Conservation (phyloP, 2,888 invertebrate species). For the Lymantria monacha region DNA sequence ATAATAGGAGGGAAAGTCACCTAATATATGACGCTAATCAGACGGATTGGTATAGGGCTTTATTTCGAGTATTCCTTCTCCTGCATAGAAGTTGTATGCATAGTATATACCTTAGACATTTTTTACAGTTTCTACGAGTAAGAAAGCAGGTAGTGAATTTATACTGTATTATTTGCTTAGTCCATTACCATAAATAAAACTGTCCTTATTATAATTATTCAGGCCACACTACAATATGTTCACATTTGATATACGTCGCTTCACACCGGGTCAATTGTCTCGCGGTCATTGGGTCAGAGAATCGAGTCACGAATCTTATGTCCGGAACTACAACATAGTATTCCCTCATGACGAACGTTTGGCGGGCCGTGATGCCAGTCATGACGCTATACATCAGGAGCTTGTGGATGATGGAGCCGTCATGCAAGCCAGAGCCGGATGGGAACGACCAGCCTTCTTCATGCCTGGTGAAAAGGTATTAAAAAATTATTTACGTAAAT, state of each 20-base stretch:
- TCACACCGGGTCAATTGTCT: constrained; percentile 87
- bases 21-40: too few relatives aligned
- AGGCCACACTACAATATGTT: constrained; percentile 93
- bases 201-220: constrained; percentile 4
- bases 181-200: too few relatives aligned
- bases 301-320: constrained; percentile 94
- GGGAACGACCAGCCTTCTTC: constrained; percentile 95
- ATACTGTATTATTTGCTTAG: too few relatives aligned
- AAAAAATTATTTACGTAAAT: neutral
- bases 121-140: too few relatives aligned
- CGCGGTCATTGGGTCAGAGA: constrained; percentile 90
- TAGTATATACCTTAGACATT: too few relatives aligned
- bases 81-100: too few relatives aligned
- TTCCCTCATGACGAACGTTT: constrained; percentile 93
- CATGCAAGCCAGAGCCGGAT: constrained; percentile 93
- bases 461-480: constrained; percentile 67
- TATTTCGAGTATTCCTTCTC: too few relatives aligned
- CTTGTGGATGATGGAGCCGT: constrained; percentile 90
- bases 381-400: constrained; percentile 79
- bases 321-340: constrained; percentile 88
- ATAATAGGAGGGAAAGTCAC: too few relatives aligned
- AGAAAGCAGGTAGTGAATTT: too few relatives aligned
- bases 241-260: constrained; percentile 92
- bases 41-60: too few relatives aligned
- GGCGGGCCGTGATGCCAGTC: constrained; percentile 85